A percentile compares a stretch with the other conserved stretches of the same genome.
Evolutionary conservation across 2,888 invertebrate species (phyloP).

Genomic region (Cantharis nigra): DNA sequence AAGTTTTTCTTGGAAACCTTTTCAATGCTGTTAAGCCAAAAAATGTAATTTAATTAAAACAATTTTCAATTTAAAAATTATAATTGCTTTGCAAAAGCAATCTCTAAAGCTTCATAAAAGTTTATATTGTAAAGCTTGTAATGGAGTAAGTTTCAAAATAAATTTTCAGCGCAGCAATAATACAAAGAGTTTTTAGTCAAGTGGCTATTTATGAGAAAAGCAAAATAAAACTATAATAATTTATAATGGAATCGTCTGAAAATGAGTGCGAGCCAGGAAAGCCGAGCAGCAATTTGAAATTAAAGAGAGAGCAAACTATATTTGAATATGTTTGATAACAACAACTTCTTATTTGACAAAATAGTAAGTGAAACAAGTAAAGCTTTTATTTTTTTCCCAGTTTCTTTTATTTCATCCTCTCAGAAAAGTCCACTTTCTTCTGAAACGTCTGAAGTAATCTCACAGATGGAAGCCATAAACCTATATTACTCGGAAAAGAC

Average conservation of each 20-base stretch:
- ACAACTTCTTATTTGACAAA: slow-evolving; percentile 48
- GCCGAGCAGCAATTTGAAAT: slow-evolving; percentile 26
- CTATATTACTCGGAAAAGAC: slow-evolving; percentile 58
- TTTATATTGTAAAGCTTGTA: slow-evolving; percentile 29
- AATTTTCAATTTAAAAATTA: slow-evolving; percentile 21
- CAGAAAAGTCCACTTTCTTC: slow-evolving; percentile 56
- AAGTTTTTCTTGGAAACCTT: neutral
- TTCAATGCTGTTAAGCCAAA: neutral
- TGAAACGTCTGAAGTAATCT: slow-evolving; percentile 57
- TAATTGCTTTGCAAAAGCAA: slow-evolving; percentile 29
- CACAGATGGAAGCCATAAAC: slow-evolving; percentile 58
- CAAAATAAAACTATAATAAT: slow-evolving; percentile 53
- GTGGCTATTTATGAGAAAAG: slow-evolving; percentile 38
- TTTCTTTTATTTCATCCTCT: slow-evolving; percentile 47
- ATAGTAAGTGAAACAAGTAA: slow-evolving; percentile 48
- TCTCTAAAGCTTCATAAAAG: slow-evolving; percentile 25
- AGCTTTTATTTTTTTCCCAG: slow-evolving; percentile 47
- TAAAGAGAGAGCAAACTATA: slow-evolving; percentile 31
- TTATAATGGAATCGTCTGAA: slow-evolving; percentile 53
- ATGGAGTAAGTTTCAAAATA: slow-evolving; percentile 41
- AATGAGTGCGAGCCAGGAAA: slow-evolving; percentile 34
- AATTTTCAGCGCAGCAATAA: slow-evolving; percentile 37
- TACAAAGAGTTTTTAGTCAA: slow-evolving; percentile 41
- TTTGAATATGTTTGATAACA: slow-evolving; percentile 50
- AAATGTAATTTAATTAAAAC: slow-evolving; percentile 13